Conservation (phyloP, 2,797 vertebrate species). For the Acrossocheilus wenchowensis region DNA sequence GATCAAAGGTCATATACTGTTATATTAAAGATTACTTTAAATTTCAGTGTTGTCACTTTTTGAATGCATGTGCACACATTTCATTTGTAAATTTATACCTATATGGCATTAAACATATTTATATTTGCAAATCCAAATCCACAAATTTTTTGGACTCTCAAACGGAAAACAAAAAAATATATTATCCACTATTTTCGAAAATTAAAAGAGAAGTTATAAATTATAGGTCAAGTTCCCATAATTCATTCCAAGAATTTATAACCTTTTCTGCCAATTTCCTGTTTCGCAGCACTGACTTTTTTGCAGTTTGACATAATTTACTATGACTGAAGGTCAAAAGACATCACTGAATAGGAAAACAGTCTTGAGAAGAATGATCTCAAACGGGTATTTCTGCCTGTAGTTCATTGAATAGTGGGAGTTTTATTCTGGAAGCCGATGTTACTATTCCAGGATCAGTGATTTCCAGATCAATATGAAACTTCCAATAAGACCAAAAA, state of each 20-base stretch:
- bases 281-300: constrained; percentile 3
- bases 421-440: neutral
- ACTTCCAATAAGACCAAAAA: neutral
- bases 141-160: neutral
- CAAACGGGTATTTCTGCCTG: neutral
- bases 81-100: neutral
- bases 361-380: neutral
- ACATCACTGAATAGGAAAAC: neutral
- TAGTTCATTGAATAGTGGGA: neutral
- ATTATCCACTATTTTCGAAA: neutral
- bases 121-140: neutral
- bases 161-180: neutral
- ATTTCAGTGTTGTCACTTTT: neutral
- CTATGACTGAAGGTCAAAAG: neutral
- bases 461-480: neutral
- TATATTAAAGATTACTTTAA: neutral
- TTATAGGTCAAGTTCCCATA: neutral
- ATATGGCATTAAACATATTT: neutral
- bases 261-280: neutral
- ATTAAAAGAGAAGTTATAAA: neutral
- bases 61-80: neutral
- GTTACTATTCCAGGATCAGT: neutral
- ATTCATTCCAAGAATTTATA: neutral
- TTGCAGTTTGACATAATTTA: neutral
- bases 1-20: too few relatives aligned